A percentile compares a stretch with the other conserved stretches of the same genome.
phyloP scores from a whole-genome alignment of 1,140 invertebrate species.

The Drosophila ohnishii region DNA sequence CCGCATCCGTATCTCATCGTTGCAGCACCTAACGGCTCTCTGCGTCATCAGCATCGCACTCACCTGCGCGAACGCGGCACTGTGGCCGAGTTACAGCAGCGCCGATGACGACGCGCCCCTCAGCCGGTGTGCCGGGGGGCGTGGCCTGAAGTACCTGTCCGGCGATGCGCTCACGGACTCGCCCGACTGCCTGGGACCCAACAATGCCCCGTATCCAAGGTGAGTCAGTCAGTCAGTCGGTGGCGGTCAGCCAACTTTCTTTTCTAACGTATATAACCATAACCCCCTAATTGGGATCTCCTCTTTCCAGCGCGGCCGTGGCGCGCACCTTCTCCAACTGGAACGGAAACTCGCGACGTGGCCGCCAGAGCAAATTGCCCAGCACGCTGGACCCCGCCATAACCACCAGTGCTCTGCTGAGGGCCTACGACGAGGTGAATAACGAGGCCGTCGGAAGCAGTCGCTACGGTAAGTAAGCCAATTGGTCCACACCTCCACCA shows the following conservation, averaged over 20 bases:
- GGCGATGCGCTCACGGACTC: slow-evolving; percentile 92
- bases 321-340: slow-evolving; percentile 85
- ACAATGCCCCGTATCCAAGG: slow-evolving; percentile 91
- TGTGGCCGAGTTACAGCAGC: slow-evolving; percentile 75
- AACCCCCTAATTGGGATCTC: slow-evolving; percentile 66
- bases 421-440: slow-evolving; percentile 86
- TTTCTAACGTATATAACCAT: slow-evolving; percentile 58
- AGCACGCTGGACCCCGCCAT: slow-evolving; percentile 88
- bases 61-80: slow-evolving; percentile 67
- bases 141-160: slow-evolving; percentile 91
- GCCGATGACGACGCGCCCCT: slow-evolving; percentile 59
- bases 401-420: slow-evolving; percentile 88
- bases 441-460: slow-evolving; percentile 78
- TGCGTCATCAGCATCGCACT: slow-evolving; percentile 72
- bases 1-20: slow-evolving; percentile 19
- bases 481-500: slow-evolving; percentile 36
- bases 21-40: slow-evolving; percentile 72
- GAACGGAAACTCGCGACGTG: slow-evolving; percentile 82
- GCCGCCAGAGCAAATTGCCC: slow-evolving; percentile 83
- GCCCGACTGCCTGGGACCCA: slow-evolving; percentile 90
- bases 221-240: slow-evolving; percentile 82
- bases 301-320: slow-evolving; percentile 85
- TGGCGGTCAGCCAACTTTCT: slow-evolving; percentile 58
- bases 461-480: slow-evolving; percentile 80
- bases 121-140: slow-evolving; percentile 85